Base-by-base conservation (phyloP, 2,888 invertebrate species). In the Andrena praecox region DNA sequence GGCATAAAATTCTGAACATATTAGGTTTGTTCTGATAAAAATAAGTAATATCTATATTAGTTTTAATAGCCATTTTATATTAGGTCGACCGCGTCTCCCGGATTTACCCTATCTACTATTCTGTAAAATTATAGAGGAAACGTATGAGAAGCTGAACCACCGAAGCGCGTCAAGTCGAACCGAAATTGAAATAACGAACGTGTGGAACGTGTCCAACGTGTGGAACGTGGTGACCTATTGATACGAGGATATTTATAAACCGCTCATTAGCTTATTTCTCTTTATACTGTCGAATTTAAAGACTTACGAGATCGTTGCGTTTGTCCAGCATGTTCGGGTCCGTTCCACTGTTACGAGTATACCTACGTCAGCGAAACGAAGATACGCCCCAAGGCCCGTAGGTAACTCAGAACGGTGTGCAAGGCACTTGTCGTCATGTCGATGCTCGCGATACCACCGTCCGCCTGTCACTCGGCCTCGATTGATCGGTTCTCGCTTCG, bases 401-500 rank as follows among this genome's bases (percentile, higher is more conserved):
- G 87, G 85, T 85, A 85, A 87, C 84, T 85, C 82, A 73, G 84
- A 89, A 87, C 86, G 87, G 86, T 84, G 83, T 85, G 85, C 90
- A 68, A 75, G 87, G 89, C 89, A 91, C 91, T 91, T 91, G 91
- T 91, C 91, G 90, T 84, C 86, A 74, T 89, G 89, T 91, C 89
- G 91, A 91, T 91, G 88, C 81, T 80, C 77, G 77, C 80, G 90
- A 91, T 91, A 90, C 85, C 89, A 83, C 86, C 87, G 87, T 63
- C 88, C 87, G 85, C 89, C 91, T 91, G 91, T 92, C 92, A 91
- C 88, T 89, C 88, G 86, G 84, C 87, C 88, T 91, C 90, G 91
- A 92, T 92, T 90, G 92, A 92, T 92, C 90, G 91, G 82, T 90
- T 88, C 90, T 91, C 90, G 84, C 75, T 78, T 82, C 86, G 80